These are phyloP conservation scores for Anas bernieri DNA, from an alignment of 2,797 vertebrate species.

Conservation along the genomic window DNA sequence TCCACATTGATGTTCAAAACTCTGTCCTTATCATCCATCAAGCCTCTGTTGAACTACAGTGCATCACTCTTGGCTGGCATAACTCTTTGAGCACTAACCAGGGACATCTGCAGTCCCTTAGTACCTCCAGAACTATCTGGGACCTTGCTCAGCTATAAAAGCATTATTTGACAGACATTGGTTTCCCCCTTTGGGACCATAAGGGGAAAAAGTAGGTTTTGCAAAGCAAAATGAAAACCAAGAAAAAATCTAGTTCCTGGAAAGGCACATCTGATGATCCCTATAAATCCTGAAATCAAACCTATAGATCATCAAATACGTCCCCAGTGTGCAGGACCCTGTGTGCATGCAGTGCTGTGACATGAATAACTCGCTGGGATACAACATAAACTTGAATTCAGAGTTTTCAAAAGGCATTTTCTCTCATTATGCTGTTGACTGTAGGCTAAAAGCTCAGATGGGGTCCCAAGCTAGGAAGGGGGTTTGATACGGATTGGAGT, in stretches of 20 bases:
- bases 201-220: not conserved
- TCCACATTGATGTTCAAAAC: not conserved
- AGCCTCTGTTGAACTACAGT: not conserved
- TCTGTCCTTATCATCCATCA: not conserved
- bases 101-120: not conserved
- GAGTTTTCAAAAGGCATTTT: not conserved
- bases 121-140: not conserved
- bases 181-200: not conserved
- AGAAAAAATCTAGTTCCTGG: not conserved
- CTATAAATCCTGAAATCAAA: not conserved
- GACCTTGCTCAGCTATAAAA: not conserved
- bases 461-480: not conserved
- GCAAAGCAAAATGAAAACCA: not conserved
- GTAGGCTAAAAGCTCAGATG: not conserved
- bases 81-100: not conserved
- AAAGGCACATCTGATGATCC: not conserved
- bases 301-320: fast-evolving
- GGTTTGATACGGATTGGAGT: not conserved
- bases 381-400: not conserved
- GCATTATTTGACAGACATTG: not conserved
- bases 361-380: not conserved
- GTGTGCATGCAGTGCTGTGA: not conserved
- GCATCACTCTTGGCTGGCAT: fast-evolving
- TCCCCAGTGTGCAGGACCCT: not conserved
- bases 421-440: not conserved